Evolutionary conservation across 2,113 vertebrate genomes (phyloP).

Genomic region (Megaceryle torquata): DNA sequence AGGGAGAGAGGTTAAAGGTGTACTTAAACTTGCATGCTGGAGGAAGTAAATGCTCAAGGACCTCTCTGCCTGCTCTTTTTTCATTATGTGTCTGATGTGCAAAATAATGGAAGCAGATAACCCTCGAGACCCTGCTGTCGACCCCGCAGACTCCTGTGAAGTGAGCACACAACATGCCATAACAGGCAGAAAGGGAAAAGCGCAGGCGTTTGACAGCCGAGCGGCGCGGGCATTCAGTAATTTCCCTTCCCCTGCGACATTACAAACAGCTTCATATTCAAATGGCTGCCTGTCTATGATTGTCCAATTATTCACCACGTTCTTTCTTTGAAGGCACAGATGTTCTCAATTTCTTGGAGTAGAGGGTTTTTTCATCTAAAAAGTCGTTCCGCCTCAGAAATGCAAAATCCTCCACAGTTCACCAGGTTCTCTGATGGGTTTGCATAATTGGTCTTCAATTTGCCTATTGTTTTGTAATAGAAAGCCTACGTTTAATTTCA

Average conservation of each 20-base stretch:
- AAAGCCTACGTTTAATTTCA: conserved; percentile 75
- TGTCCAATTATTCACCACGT: conserved; percentile 80
- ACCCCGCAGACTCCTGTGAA: not conserved
- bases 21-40: not conserved
- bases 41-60: not conserved
- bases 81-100: not conserved
- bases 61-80: conserved; percentile 3
- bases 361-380: conserved; percentile 56
- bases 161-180: not conserved
- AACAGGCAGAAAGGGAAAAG: conserved; percentile 37
- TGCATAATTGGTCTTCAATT: conserved; percentile 81
- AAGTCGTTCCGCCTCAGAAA: conserved; percentile 74
- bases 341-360: conserved; percentile 81
- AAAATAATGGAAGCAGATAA: conserved; percentile 23
- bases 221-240: not conserved
- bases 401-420: conserved; percentile 74
- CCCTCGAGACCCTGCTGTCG: not conserved
- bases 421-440: conserved; percentile 74
- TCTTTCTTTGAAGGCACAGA: conserved; percentile 79
- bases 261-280: conserved; percentile 70
- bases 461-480: conserved; percentile 79
- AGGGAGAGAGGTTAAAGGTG: not conserved
- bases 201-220: not conserved
- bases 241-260: conserved; percentile 49
- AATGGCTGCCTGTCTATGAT: conserved; percentile 75